phyloP scores from a whole-genome alignment of 2,888 invertebrate genomes.

The Leptopterna dolabrata region DNA sequence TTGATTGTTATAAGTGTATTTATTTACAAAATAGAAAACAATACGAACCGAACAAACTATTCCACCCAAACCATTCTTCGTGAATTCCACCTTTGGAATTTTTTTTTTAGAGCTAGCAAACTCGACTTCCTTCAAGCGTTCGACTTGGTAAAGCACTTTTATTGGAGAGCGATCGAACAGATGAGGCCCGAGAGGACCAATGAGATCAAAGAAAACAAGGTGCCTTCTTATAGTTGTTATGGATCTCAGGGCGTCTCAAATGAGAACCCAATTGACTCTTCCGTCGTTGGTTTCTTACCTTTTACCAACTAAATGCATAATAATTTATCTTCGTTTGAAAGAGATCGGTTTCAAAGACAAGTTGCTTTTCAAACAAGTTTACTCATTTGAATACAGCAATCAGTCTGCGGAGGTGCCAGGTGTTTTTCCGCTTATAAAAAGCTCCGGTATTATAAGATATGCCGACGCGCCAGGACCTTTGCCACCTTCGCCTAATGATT shows the following conservation, averaged over 20 bases:
- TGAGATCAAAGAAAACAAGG: no score
- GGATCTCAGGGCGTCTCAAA: background rate
- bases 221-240: no score
- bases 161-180: no score
- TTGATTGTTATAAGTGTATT: no score
- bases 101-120: no score
- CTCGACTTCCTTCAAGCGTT: no score
- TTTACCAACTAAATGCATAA: background rate
- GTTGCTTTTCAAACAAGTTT: conserved; percentile 11
- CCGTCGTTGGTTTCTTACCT: background rate
- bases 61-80: no score
- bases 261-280: background rate
- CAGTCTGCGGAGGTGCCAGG: background rate
- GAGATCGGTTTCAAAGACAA: background rate
- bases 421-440: conserved; percentile 2
- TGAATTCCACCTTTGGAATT: no score
- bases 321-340: background rate
- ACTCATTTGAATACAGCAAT: background rate
- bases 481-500: background rate
- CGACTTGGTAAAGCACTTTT: no score
- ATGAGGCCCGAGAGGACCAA: no score
- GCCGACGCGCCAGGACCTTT: background rate
- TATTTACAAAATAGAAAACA: no score
- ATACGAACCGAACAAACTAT: no score
- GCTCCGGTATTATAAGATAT: background rate